A percentile compares a stretch with the other conserved stretches of the same genome.
Conservation (phyloP, 2,113 vertebrate species). For the Apaloderma vittatum region DNA sequence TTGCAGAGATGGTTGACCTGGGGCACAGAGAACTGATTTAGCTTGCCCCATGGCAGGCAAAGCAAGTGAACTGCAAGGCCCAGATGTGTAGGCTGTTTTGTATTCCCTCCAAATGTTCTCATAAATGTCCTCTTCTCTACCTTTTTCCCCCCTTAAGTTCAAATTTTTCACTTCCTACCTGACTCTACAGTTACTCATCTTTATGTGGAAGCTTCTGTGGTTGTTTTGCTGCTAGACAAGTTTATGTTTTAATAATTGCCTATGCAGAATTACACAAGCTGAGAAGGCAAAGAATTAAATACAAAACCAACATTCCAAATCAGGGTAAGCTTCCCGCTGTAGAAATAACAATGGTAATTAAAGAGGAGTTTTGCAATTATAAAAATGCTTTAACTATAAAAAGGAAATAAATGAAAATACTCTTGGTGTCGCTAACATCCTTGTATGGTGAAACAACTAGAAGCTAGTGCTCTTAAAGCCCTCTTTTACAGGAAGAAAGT, state of each 20-base stretch:
- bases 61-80: neutral
- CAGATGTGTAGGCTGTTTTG: neutral
- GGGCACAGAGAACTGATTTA: neutral
- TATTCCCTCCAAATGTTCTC: neutral
- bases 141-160: neutral
- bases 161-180: neutral
- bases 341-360: constrained; percentile 34
- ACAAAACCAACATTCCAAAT: constrained; percentile 26
- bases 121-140: neutral
- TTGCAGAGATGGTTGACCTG: neutral
- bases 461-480: neutral
- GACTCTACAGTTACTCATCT: neutral
- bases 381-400: neutral
- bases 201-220: neutral
- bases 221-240: neutral
- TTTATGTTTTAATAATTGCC: neutral
- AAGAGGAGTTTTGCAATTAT: constrained; percentile 32
- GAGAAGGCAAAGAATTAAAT: constrained; percentile 6
- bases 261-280: constrained; percentile 3
- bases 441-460: neutral
- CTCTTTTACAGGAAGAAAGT: neutral
- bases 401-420: constrained; percentile 7
- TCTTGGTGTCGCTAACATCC: neutral
- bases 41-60: neutral
- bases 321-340: neutral